These are phyloP conservation scores for Limnephilus lunatus DNA, from an alignment of 2,888 invertebrate genomes.

Conservation along the genomic window DNA sequence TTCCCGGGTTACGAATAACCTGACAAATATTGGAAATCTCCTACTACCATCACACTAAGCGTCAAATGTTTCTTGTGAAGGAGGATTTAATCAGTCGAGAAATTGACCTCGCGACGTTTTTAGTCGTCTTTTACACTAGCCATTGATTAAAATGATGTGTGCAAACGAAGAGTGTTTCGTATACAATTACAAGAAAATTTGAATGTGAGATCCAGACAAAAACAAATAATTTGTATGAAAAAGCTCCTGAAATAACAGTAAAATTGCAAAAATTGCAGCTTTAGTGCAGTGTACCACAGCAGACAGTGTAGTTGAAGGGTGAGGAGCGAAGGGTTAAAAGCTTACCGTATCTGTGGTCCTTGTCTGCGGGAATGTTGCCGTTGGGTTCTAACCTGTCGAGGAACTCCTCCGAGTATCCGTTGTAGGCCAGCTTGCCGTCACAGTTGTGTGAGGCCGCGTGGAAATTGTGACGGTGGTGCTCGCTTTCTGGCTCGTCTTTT, in stretches of 20 bases:
- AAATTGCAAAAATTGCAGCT: background rate
- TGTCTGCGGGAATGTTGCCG: conserved; percentile 93
- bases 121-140: no score
- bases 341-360: conserved; percentile 85
- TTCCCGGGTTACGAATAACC: no score
- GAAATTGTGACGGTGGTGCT: conserved; percentile 78
- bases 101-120: no score
- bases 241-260: background rate
- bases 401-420: conserved; percentile 96
- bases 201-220: background rate
- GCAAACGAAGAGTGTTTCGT: background rate
- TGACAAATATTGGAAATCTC: no score
- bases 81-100: no score
- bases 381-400: conserved; percentile 95
- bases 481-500: conserved; percentile 91
- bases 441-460: conserved; percentile 76
- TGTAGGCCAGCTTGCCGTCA: conserved; percentile 90
- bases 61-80: no score
- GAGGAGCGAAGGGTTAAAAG: background rate
- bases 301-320: background rate
- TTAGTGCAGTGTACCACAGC: background rate
- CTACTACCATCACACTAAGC: no score
- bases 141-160: background rate
- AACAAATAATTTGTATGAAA: background rate
- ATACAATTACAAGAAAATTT: background rate